phyloP scores from a whole-genome alignment of 2,797 vertebrate genomes.

The Darevskia nairensis region DNA sequence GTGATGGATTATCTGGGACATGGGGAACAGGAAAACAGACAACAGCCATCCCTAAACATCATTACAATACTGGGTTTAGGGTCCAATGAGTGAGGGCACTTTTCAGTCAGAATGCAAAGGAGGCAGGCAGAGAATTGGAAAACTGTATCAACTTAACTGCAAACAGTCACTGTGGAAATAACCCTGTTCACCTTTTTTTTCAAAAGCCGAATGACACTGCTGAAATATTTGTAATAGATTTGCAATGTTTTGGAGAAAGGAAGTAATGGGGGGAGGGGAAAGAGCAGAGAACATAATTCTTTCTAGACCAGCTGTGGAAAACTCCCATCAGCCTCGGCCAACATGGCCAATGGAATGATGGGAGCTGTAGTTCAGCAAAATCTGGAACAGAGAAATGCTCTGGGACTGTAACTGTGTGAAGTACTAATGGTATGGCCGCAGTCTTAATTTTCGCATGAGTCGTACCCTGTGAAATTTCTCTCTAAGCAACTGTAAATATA shows the following conservation, averaged over 20 bases:
- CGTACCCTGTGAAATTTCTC: neutral
- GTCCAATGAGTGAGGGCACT: neutral
- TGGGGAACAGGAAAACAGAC: neutral
- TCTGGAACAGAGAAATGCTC: neutral
- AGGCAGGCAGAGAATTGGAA: neutral
- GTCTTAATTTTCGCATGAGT: neutral
- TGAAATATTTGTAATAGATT: constrained; percentile 1
- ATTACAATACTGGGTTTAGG: neutral
- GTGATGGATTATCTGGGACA: neutral
- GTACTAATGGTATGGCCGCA: neutral
- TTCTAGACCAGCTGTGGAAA: neutral
- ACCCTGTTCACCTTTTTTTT: no score
- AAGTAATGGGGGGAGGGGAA: no score
- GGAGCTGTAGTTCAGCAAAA: neutral
- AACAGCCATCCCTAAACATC: neutral
- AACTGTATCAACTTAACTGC: neutral
- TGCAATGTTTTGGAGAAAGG: neutral
- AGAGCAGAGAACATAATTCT: neutral
- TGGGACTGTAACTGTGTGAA: neutral
- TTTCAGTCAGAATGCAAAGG: neutral
- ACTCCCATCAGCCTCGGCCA: neutral
- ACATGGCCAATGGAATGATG: neutral
- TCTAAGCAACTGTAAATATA: neutral
- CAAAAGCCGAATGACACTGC: neutral
- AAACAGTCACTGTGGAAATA: neutral